Evolutionary conservation across 2,888 invertebrate genomes (phyloP).

Genomic region (Eilema depressum): DNA sequence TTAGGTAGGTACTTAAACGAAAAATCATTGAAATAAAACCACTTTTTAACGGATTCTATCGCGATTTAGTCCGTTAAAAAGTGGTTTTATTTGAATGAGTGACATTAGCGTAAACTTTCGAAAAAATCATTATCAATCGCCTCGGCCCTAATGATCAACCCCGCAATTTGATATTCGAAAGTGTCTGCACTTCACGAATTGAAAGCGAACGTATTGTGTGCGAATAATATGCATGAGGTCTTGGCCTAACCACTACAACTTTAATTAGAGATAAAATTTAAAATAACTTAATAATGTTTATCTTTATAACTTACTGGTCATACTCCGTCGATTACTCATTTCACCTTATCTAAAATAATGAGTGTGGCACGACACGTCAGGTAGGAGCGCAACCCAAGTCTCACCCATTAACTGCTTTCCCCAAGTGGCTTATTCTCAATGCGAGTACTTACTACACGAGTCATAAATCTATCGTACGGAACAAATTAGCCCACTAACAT

Average conservation of each 20-base stretch:
- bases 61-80: too few relatives aligned
- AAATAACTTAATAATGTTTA: constrained; percentile 5
- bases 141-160: not conserved
- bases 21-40: too few relatives aligned
- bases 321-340: constrained; percentile 28
- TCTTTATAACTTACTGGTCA: constrained; percentile 15
- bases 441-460: constrained; percentile 49
- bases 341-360: constrained; percentile 39
- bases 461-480: constrained; percentile 76
- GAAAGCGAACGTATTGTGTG: not conserved
- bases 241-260: not conserved
- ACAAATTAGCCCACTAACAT: constrained; percentile 68
- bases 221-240: constrained; percentile 2
- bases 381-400: constrained; percentile 45
- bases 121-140: not conserved
- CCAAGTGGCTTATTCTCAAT: constrained; percentile 52
- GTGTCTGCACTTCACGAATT: not conserved
- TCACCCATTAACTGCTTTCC: constrained; percentile 70
- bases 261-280: constrained; percentile 12
- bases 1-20: too few relatives aligned
- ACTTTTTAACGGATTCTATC: too few relatives aligned
- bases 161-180: not conserved
- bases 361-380: constrained; percentile 18
- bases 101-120: too few relatives aligned
- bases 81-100: too few relatives aligned